A percentile compares a stretch with the other conserved stretches of the same genome.
Evolutionary conservation across 1,140 invertebrate species (phyloP).

Genomic region (Andrena cerasifolii): DNA sequence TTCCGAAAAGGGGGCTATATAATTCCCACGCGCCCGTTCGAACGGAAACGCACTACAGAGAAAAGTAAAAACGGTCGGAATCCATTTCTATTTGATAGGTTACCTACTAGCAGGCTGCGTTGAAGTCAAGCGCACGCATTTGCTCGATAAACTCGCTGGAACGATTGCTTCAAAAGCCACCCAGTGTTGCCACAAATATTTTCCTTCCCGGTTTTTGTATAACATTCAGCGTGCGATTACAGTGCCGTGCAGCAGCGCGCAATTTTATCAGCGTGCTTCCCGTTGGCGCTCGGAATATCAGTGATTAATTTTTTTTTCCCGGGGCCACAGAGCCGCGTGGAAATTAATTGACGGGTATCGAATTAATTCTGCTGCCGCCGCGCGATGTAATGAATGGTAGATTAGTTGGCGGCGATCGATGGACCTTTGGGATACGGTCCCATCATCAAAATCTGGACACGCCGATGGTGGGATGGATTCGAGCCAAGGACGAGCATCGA

Average conservation of each 20-base stretch:
- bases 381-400: constrained; percentile 16
- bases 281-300: too few species aligned
- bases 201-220: not conserved
- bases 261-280: too few species aligned
- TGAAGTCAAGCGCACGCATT: too few species aligned
- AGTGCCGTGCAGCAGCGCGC: too few species aligned
- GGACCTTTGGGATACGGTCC: constrained; percentile 11
- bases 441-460: constrained; percentile 13
- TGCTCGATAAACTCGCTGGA: not conserved
- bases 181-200: not conserved
- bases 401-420: constrained; percentile 28
- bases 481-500: constrained; percentile 23
- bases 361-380: constrained; percentile 12
- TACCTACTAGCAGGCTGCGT: too few species aligned
- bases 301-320: too few species aligned
- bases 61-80: too few species aligned
- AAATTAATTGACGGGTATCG: constrained; percentile 30
- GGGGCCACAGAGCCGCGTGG: not conserved
- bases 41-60: too few species aligned
- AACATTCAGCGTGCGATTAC: not conserved
- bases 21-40: too few species aligned
- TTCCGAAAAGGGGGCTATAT: too few species aligned
- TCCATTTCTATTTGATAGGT: too few species aligned
- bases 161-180: too few species aligned
- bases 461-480: constrained; percentile 24